These are phyloP conservation scores for Noturus placidus DNA, from an alignment of 2,113 vertebrate genomes.

Conservation along the genomic window DNA sequence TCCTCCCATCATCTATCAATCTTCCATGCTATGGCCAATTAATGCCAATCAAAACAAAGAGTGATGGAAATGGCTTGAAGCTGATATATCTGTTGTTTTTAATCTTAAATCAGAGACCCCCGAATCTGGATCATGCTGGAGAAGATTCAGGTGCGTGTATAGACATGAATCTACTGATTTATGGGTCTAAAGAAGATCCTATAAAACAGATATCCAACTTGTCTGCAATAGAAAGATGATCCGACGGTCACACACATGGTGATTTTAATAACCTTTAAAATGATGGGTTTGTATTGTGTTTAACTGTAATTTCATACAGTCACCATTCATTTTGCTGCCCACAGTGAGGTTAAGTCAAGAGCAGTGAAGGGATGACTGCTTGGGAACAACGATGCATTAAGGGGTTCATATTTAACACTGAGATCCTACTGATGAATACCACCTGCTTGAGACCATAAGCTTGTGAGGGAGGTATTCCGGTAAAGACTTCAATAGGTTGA, in stretches of 20 bases:
- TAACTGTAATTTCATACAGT: slow-evolving; percentile 14
- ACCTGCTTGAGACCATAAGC: neutral
- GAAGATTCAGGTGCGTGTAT: neutral
- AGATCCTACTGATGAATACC: slow-evolving; percentile 9
- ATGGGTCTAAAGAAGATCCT: neutral
- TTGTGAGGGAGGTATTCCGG: neutral
- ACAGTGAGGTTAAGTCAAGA: slow-evolving; percentile 16
- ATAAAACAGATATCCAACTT: slow-evolving; percentile 6
- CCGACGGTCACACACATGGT: neutral
- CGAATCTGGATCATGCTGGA: neutral
- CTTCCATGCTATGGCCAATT: neutral
- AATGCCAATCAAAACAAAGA: neutral
- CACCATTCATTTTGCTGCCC: neutral
- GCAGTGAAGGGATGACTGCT: neutral
- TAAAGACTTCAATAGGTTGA: neutral
- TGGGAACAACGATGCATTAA: neutral
- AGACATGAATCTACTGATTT: neutral
- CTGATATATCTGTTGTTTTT: neutral
- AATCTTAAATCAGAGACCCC: neutral
- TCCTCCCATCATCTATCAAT: neutral
- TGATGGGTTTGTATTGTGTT: neutral
- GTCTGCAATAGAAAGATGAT: neutral
- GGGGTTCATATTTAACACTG: neutral
- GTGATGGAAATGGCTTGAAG: neutral
- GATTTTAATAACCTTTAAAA: neutral